Evolutionary conservation across 2,113 vertebrate genomes (phyloP).

Genomic region (Paedocypris sp.): DNA sequence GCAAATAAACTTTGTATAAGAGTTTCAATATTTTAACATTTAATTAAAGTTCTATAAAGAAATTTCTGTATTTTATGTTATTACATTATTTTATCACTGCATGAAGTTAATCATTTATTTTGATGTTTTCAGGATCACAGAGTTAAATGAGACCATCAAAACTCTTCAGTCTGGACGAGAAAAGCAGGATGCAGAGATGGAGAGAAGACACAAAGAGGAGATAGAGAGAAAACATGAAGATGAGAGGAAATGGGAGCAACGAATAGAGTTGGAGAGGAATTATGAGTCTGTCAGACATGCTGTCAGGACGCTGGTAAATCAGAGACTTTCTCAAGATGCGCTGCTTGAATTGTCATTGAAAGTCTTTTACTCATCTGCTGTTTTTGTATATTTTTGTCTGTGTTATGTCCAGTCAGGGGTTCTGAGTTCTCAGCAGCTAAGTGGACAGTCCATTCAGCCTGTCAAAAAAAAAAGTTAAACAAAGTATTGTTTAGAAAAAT

Average conservation of each 20-base stretch:
- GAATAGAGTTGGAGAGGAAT: conserved; percentile 34
- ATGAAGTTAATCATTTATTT: too few species aligned
- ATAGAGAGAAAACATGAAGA: conserved; percentile 54
- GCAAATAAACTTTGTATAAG: too few species aligned
- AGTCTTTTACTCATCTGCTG: background rate
- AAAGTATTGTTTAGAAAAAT: conserved; percentile 36
- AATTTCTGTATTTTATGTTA: too few species aligned
- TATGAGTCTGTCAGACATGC: conserved; percentile 45
- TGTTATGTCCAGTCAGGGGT: conserved; percentile 42
- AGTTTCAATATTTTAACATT: too few species aligned
- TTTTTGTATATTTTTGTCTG: background rate
- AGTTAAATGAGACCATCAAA: conserved; percentile 60
- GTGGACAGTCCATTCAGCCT: conserved; percentile 14
- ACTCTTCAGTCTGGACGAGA: conserved; percentile 57
- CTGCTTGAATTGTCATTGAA: background rate
- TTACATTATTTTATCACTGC: background rate
- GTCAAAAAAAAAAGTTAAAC: conserved; percentile 52
- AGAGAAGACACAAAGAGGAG: conserved; percentile 49
- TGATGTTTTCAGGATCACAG: conserved; percentile 56
- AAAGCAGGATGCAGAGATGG: conserved; percentile 55
- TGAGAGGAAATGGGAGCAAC: conserved; percentile 32
- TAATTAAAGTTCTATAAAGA: too few species aligned
- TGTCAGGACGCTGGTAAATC: conserved; percentile 47
- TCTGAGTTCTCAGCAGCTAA: conserved; percentile 28
- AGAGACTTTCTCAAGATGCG: too few species aligned